Conservation (phyloP, 2,113 vertebrate genomes). For the Sialia sialis region DNA sequence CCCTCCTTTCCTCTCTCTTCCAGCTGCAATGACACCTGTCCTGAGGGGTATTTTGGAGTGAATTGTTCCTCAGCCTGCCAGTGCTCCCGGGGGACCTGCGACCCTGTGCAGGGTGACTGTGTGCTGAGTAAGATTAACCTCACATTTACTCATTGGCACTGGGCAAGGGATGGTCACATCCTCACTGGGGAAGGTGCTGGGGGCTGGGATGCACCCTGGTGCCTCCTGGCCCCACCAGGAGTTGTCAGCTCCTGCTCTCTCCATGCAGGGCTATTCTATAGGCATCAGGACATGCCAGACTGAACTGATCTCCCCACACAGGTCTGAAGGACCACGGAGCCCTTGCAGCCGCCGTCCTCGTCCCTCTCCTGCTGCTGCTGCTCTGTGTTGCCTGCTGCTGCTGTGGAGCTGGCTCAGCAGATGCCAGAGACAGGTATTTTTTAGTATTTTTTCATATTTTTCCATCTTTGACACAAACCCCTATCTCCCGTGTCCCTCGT, state of each 20-base stretch:
- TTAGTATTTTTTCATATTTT: conserved; percentile 59
- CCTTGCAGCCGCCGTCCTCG: conserved; percentile 76
- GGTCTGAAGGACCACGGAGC: conserved; percentile 48
- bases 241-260: not conserved
- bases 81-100: conserved; percentile 77
- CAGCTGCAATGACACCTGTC: conserved; percentile 92
- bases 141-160: not conserved
- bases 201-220: not conserved
- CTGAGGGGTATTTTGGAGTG: conserved; percentile 75
- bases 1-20: not conserved
- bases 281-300: accelerated
- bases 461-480: accelerated
- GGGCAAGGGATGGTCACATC: accelerated
- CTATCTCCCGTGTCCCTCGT: accelerated
- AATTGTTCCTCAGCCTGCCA: conserved; percentile 86
- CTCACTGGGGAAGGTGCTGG: not conserved
- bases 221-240: not conserved
- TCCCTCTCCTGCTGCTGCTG: conserved; percentile 77
- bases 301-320: not conserved
- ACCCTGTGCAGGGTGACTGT: conserved; percentile 78
- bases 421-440: conserved; percentile 82
- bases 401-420: conserved; percentile 68
- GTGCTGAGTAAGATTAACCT: conserved; percentile 75
- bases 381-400: conserved; percentile 78
- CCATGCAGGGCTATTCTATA: accelerated